phyloP scores from a whole-genome alignment of 2,113 vertebrate species.

The Cynocephalus volans region DNA sequence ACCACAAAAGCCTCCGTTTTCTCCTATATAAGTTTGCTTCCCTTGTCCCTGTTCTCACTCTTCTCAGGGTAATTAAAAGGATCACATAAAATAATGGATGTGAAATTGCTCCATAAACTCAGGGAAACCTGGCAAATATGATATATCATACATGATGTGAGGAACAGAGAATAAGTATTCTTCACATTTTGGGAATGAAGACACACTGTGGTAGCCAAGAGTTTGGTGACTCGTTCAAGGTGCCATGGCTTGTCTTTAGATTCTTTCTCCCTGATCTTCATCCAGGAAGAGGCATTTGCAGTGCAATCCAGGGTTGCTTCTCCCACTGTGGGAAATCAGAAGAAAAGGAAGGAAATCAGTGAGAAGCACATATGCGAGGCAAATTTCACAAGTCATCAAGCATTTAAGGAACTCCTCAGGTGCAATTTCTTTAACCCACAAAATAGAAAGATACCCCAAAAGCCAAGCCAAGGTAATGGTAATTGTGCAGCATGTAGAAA shows the following conservation, averaged over 20 bases:
- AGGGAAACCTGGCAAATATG: background rate
- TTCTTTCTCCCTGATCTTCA: background rate
- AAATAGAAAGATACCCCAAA: background rate
- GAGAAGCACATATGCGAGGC: background rate
- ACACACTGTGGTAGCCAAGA: background rate
- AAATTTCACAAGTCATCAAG: constrained; percentile 18
- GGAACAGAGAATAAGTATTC: background rate
- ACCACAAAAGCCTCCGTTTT: background rate
- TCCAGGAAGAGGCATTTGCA: background rate
- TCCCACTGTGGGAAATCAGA: background rate
- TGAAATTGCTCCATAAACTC: background rate
- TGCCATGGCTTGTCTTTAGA: background rate
- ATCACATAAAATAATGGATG: constrained; percentile 44
- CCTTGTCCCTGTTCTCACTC: background rate
- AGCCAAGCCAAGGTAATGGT: background rate
- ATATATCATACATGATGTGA: background rate
- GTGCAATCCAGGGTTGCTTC: background rate
- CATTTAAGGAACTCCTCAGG: background rate
- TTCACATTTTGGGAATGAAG: background rate
- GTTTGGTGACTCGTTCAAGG: background rate
- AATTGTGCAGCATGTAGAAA: background rate
- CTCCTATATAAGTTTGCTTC: background rate
- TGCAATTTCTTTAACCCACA: constrained; percentile 22
- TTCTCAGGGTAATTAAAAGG: constrained; percentile 20
- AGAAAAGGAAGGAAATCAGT: constrained; percentile 20